Percentiles rank a stretch among this genome's conserved stretches.
Conservation (phyloP, 2,113 vertebrate species). For the Tupaia chinensis region DNA sequence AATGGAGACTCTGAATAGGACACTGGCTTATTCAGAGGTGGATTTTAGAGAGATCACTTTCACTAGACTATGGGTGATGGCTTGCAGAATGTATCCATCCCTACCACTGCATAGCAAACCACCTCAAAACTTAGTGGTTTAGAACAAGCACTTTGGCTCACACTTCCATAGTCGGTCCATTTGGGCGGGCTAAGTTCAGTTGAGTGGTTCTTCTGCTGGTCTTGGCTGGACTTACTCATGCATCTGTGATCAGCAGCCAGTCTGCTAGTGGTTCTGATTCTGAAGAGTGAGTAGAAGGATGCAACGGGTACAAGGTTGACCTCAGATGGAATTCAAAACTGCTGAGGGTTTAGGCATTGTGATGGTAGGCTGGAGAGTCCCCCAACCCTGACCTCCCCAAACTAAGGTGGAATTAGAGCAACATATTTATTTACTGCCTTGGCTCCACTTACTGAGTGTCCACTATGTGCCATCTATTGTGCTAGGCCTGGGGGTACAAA, state of each 20-base stretch:
- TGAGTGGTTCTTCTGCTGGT: not conserved
- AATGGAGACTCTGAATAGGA: not conserved
- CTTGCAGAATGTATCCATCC: rapidly evolving
- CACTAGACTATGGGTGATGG: not conserved
- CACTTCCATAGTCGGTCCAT: not conserved
- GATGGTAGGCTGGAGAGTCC: not conserved
- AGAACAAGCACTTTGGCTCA: not conserved
- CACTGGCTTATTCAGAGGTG: not conserved
- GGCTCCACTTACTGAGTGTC: rapidly evolving
- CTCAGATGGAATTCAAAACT: not conserved
- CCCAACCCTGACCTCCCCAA: not conserved
- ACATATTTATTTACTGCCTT: not conserved
- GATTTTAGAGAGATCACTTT: not conserved
- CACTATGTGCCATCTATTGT: rapidly evolving
- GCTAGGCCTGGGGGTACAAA: rapidly evolving
- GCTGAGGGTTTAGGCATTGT: rapidly evolving
- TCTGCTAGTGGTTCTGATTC: not conserved
- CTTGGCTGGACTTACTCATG: rapidly evolving
- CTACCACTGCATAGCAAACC: too few species aligned
- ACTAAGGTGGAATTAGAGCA: not conserved
- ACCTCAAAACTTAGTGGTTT: not conserved
- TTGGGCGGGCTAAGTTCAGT: not conserved
- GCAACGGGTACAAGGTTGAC: not conserved
- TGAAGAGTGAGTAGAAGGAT: not conserved
- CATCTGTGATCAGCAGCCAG: not conserved